Evolutionary conservation across 2,888 invertebrate species (phyloP), one percentile per base, ranked within the genome.

Genomic region (Junonia oenone): DNA sequence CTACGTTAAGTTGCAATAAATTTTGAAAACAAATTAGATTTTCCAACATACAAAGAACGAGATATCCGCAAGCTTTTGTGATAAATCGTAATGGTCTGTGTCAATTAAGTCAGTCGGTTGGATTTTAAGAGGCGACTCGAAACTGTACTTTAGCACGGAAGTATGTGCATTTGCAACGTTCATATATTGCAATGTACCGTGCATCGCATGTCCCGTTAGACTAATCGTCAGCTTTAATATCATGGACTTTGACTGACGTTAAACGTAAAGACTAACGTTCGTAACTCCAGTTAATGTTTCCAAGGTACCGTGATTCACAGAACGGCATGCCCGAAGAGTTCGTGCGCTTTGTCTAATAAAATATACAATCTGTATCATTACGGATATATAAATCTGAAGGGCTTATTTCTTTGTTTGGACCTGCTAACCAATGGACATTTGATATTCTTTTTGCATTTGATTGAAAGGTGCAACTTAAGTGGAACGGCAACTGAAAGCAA

Each of bases 171-270:
- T 37, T 46, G 51, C 55, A 46, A 45, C 15, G 55, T 49, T 57
- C 57, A 49, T 52, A 57, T 49, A 57, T 45, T 48, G 37, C 38
- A 51, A 43, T 48, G 54, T 51, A 51, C 51, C 22, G 26, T 26
- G 26, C 8, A 14, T 26, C 26, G 35, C 51, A 31, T 15, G 50
- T 51, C 11, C 57, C 59, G 59, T 59, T 59, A 51, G 45, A 45
- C 46, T 45, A 54, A 57, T 56, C 51, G 47, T 54, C 53, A 45
- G 45, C 45, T 57, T 51, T 56, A 54, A 57, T 51, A 54, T 59
- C 43, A 45, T 43, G 31, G 51, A 8, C 19, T 54, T 51, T 43
- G 35, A 53, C 50, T 50, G 54, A 47, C 37, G 45, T 40, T 47
- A 37, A 47, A 15, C 19, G 43, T 43, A 11, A 27, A 35, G n/a